These are phyloP conservation scores for Lathronympha strigana DNA, from an alignment of 2,888 invertebrate species.

Conservation along the genomic window DNA sequence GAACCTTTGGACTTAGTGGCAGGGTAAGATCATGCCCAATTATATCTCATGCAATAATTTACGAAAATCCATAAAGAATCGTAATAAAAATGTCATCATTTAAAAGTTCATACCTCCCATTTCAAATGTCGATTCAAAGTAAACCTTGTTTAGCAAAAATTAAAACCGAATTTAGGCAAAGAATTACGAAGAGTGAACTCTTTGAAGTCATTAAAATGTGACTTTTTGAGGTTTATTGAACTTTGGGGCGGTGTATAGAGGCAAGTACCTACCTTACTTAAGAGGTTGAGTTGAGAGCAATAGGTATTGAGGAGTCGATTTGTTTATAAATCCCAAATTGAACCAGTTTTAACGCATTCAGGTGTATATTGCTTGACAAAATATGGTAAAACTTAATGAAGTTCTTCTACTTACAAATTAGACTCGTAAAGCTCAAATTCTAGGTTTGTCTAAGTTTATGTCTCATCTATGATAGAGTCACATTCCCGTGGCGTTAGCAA, in stretches of 20 bases:
- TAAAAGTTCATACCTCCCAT: not conserved
- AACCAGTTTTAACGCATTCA: no score
- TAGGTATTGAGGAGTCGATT: no score
- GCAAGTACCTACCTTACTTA: no score
- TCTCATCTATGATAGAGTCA: no score
- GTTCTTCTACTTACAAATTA: no score
- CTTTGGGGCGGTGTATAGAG: not conserved
- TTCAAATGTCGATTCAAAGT: not conserved
- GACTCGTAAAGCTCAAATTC: no score
- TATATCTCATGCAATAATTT: conserved; percentile 11
- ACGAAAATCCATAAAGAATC: conserved; percentile 1
- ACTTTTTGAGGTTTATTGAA: conserved; percentile 17
- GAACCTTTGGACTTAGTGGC: conserved; percentile 3
- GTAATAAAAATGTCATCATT: not conserved
- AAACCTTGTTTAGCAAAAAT: not conserved
- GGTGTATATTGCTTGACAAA: no score
- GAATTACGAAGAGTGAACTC: not conserved
- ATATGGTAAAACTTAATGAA: no score
- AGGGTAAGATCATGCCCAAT: not conserved
- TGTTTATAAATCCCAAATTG: no score
- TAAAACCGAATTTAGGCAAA: not conserved
- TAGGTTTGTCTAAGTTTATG: no score
- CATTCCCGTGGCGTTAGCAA: no score
- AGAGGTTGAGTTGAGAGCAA: no score
- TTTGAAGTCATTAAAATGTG: not conserved